phyloP scores from a whole-genome alignment of 2,797 vertebrate species.

The Lophotriccus pileatus region DNA sequence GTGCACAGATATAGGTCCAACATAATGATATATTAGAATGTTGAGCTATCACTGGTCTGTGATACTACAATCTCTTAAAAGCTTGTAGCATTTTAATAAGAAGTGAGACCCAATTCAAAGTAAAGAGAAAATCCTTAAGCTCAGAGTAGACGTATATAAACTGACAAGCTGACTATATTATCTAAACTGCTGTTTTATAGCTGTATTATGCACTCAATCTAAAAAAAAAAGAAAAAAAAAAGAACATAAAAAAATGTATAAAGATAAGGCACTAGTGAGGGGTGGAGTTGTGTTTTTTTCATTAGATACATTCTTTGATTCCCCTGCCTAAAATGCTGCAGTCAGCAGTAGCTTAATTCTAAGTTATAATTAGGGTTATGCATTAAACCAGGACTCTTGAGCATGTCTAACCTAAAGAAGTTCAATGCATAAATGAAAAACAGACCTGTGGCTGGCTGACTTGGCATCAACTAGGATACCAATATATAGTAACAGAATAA shows the following conservation, averaged over 20 bases:
- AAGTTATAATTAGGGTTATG: constrained; percentile 81
- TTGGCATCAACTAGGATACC: constrained; percentile 67
- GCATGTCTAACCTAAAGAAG: constrained; percentile 73
- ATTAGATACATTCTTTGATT: constrained; percentile 71
- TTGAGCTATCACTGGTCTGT: constrained; percentile 15
- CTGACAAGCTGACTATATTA: constrained; percentile 61
- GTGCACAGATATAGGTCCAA: background rate
- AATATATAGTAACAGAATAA: constrained; percentile 70
- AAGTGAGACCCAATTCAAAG: constrained; percentile 47
- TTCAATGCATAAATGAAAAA: constrained; percentile 71
- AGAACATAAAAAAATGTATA: constrained; percentile 53
- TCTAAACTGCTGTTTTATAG: constrained; percentile 69
- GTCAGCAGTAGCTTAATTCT: constrained; percentile 80
- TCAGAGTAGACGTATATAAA: constrained; percentile 55
- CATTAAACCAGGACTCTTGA: constrained; percentile 77
- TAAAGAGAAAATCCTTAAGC: constrained; percentile 58
- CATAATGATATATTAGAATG: constrained; percentile 12
- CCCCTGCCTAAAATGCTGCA: constrained; percentile 70
- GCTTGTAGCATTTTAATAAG: constrained; percentile 50
- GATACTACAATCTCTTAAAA: constrained; percentile 28
- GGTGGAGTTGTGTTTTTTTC: constrained; percentile 50
- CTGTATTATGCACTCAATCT: constrained; percentile 63
- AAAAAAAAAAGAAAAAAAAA: background rate
- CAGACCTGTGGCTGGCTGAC: constrained; percentile 73
- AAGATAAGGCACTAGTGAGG: constrained; percentile 66